These are phyloP conservation scores for Asteroscopus sphinx DNA, from an alignment of 2,888 invertebrate genomes.

Conservation along the genomic window DNA sequence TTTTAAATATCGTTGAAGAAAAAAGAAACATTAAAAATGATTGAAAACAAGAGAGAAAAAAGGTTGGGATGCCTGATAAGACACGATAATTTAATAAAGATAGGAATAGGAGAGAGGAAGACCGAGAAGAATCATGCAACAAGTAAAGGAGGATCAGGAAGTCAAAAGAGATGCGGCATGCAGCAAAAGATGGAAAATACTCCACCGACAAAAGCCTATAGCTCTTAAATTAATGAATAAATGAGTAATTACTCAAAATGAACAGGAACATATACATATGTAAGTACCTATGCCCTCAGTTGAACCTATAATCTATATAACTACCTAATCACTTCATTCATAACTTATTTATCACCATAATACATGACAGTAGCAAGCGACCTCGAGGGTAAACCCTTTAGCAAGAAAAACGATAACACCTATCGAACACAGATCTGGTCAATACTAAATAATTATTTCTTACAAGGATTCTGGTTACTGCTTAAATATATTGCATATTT, in stretches of 20 bases:
- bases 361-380: conserved; percentile 14
- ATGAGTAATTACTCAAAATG: not conserved
- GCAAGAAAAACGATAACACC: conserved; percentile 51
- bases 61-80: no score
- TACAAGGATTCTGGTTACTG: conserved; percentile 22
- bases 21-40: no score
- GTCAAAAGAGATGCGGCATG: no score
- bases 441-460: conserved; percentile 24
- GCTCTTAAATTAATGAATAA: no score
- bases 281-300: not conserved
- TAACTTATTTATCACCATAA: conserved; percentile 14
- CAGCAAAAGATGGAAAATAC: no score
- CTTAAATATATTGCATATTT: conserved; percentile 4
- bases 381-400: conserved; percentile 50
- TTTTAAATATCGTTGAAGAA: no score
- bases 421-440: conserved; percentile 37
- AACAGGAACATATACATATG: not conserved
- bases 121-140: no score
- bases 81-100: no score
- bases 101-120: no score
- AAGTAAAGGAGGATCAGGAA: no score
- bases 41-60: no score
- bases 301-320: conserved; percentile 12
- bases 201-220: no score
- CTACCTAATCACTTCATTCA: conserved; percentile 17